These are phyloP conservation scores for Caenorhabditis sinica DNA, from an alignment of 2,888 invertebrate genomes.

Conservation along the genomic window DNA sequence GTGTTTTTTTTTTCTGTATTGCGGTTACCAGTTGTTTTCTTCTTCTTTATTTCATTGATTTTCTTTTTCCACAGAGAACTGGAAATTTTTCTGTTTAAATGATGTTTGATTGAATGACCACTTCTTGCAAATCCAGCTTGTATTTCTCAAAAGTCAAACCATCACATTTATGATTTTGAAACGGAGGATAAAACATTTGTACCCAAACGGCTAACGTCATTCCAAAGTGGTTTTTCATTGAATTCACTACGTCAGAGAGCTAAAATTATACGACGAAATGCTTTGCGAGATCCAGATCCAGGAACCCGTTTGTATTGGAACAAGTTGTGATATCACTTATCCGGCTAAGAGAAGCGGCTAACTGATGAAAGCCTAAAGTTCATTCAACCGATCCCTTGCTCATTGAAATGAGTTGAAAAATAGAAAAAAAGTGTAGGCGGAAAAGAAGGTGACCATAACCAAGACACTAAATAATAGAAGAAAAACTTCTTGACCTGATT, in stretches of 20 bases:
- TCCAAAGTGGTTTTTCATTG: constrained; percentile 35
- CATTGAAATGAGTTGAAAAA: constrained; percentile 9
- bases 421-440: constrained; percentile 12
- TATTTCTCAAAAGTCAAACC: constrained; percentile 35
- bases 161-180: constrained; percentile 5
- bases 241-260: constrained; percentile 54
- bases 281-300: constrained; percentile 32
- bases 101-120: background rate
- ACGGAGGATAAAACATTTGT: constrained; percentile 22
- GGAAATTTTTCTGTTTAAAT: background rate
- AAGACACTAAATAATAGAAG: background rate
- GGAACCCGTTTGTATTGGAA: constrained; percentile 49
- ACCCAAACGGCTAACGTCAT: constrained; percentile 37
- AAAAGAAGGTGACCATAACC: background rate
- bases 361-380: constrained; percentile 9
- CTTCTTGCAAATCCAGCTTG: background rate
- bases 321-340: constrained; percentile 48
- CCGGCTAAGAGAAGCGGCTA: constrained; percentile 25
- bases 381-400: constrained; percentile 34
- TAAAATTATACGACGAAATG: constrained; percentile 43
- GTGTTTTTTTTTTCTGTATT: constrained; percentile 5
- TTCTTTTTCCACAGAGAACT: background rate
- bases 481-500: constrained; percentile 42
- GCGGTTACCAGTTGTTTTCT: constrained; percentile 12
- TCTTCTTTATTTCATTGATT: constrained; percentile 9